These are phyloP conservation scores for Thaumetopoea pityocampa DNA, from an alignment of 1,140 invertebrate species.

Conservation along the genomic window DNA sequence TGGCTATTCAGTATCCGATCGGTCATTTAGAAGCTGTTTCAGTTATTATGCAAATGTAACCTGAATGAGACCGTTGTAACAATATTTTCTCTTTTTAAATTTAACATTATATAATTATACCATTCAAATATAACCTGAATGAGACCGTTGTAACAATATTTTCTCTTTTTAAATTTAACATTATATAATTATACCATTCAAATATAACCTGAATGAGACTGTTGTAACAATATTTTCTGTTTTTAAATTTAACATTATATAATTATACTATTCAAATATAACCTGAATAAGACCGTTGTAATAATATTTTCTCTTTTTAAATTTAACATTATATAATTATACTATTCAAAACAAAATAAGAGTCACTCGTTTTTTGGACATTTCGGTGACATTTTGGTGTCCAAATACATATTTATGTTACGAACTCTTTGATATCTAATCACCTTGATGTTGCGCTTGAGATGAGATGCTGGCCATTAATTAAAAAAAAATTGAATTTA, in stretches of 20 bases:
- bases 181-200: too few species aligned
- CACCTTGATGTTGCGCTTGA: too few species aligned
- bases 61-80: constrained; percentile 24
- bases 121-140: constrained; percentile 20
- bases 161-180: constrained; percentile 7
- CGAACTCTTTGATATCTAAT: too few species aligned
- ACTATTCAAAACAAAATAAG: too few species aligned
- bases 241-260: constrained; percentile 6
- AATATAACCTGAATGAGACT: constrained; percentile 21
- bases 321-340: too few species aligned
- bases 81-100: constrained; percentile 12
- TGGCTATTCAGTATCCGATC: constrained; percentile 7
- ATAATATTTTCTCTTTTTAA: constrained; percentile 14
- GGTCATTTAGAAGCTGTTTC: constrained; percentile 5
- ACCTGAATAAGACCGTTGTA: constrained; percentile 23
- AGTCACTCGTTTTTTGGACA: too few species aligned
- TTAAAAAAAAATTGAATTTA: too few species aligned
- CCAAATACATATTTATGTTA: too few species aligned
- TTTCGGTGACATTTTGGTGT: too few species aligned
- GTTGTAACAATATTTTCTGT: constrained; percentile 19
- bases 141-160: constrained; percentile 22
- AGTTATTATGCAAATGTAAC: constrained; percentile 14
- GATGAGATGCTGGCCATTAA: too few species aligned
- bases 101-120: too few species aligned
- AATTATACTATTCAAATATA: constrained; percentile 14